Evolutionary conservation across 2,113 vertebrate species (phyloP).

Genomic region (Prietella phreatophila): DNA sequence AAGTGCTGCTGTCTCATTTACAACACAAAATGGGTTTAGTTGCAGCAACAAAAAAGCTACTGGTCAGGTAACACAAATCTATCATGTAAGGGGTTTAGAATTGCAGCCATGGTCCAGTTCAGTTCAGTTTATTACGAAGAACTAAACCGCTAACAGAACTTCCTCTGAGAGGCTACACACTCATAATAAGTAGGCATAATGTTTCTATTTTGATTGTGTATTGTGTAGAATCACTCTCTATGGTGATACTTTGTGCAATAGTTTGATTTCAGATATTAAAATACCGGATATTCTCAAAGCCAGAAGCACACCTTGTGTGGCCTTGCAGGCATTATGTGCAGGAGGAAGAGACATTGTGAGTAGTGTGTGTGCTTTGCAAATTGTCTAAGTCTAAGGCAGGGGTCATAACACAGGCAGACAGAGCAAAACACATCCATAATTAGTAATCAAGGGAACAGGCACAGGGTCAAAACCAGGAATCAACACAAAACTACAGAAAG

Average conservation of each 20-base stretch:
- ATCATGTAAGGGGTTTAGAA: background rate
- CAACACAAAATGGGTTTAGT: background rate
- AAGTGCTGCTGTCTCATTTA: background rate
- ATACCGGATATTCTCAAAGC: background rate
- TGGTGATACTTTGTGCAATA: background rate
- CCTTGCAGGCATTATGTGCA: background rate
- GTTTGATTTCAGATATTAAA: background rate
- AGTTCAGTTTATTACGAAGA: background rate
- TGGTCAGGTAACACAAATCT: background rate
- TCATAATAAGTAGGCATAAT: background rate
- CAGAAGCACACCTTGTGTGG: background rate
- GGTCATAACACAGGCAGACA: constrained; percentile 8
- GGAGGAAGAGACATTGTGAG: background rate
- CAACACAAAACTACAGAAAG: background rate
- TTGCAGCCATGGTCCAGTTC: background rate
- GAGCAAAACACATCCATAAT: constrained; percentile 9
- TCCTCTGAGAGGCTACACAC: background rate
- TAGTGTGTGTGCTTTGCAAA: background rate
- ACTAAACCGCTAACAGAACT: background rate
- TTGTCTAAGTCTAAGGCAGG: background rate
- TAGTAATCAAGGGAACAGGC: background rate
- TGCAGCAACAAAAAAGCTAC: background rate
- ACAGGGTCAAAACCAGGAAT: background rate
- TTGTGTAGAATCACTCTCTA: background rate
- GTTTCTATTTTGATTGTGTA: background rate